A percentile compares a stretch with the other conserved stretches of the same genome.
Conservation (phyloP, 2,113 vertebrate species). For the Psephotus haematonotus region DNA sequence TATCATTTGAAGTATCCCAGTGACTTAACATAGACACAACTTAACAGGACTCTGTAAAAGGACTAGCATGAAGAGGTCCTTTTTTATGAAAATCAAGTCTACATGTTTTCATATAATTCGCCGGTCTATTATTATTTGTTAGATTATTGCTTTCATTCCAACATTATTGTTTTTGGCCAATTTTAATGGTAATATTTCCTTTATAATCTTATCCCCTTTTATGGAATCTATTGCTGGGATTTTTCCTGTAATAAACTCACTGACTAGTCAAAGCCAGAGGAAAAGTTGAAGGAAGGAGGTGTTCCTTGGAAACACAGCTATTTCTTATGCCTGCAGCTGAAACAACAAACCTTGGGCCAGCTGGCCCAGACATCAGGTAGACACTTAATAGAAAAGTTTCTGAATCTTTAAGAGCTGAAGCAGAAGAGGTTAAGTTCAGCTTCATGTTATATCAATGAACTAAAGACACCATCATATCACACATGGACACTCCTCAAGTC, state of each 20-base stretch:
- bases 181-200: background rate
- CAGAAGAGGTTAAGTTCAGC: background rate
- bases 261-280: background rate
- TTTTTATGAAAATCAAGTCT: background rate
- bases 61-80: background rate
- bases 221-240: background rate
- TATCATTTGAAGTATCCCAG: background rate
- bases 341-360: background rate
- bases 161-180: rapidly evolving
- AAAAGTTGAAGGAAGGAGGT: background rate
- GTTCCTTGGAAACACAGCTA: background rate
- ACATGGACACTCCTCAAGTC: rapidly evolving
- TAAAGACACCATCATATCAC: background rate
- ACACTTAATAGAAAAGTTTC: background rate
- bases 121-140: background rate
- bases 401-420: background rate
- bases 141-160: background rate
- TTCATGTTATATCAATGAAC: background rate
- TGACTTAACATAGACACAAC: background rate
- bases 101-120: background rate
- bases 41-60: background rate
- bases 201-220: background rate
- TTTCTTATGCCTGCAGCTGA: background rate
- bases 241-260: background rate
- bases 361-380: background rate